These are phyloP conservation scores for Platynereis dumerilii DNA, from an alignment of 2,888 invertebrate species.

Conservation along the genomic window DNA sequence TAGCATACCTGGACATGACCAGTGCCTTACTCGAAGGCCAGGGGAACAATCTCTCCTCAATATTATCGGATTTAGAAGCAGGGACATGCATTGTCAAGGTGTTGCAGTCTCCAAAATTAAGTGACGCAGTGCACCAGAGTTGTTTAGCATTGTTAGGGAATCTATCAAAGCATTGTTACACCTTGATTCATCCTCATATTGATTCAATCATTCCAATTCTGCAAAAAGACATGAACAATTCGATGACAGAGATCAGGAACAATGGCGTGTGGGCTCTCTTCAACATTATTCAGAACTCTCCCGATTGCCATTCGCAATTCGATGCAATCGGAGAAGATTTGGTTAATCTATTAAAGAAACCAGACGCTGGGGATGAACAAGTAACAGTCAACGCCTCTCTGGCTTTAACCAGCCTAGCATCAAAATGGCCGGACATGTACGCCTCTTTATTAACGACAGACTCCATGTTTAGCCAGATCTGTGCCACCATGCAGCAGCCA, in stretches of 20 bases:
- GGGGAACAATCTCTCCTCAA: conserved; percentile 5
- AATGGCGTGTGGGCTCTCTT: conserved; percentile 34
- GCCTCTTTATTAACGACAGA: conserved; percentile 18
- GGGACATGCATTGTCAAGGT: conserved; percentile 16
- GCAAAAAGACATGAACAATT: conserved; percentile 11
- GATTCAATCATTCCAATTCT: conserved; percentile 9
- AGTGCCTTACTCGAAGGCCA: conserved; percentile 37
- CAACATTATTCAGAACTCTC: conserved; percentile 10
- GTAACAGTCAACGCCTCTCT: conserved; percentile 31
- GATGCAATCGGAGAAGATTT: conserved; percentile 18
- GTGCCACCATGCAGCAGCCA: conserved; percentile 29
- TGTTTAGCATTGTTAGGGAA: conserved; percentile 35
- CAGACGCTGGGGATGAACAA: conserved; percentile 19
- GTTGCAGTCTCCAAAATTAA: conserved; percentile 19
- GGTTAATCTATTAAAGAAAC: conserved; percentile 17
- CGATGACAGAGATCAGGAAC: conserved; percentile 8
- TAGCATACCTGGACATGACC: conserved; percentile 28
- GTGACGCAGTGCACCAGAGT: conserved; percentile 30
- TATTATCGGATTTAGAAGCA: conserved; percentile 19
- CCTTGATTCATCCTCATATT: neutral
- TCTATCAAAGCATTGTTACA: conserved; percentile 15
- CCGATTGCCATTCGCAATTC: conserved; percentile 13
- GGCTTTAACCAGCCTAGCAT: conserved; percentile 30
- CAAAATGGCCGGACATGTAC: conserved; percentile 29
- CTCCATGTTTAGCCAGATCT: conserved; percentile 28